Base-by-base conservation (phyloP, 2,113 vertebrate genomes). In the Rhadina sibilatrix region DNA sequence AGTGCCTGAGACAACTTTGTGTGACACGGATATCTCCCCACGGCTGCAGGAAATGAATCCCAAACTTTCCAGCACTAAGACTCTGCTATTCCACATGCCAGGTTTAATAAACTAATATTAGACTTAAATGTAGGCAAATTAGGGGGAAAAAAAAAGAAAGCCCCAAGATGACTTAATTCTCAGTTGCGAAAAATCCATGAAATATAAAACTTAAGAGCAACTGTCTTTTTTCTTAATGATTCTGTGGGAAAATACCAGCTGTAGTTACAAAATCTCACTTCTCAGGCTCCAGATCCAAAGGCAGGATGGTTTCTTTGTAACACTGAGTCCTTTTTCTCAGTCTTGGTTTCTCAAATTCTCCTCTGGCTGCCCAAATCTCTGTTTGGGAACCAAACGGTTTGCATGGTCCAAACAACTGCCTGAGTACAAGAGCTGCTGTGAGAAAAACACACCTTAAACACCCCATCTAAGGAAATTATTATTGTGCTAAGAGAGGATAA, bases 91-190 rank as follows among this genome's bases (percentile, higher is more conserved):
- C 69, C 83, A 94, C 42, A 66, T 21, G 83, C 49, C 87, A 95
- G 54, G 33, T 59, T 93, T 91, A 72, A 96, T 85, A 64, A 90
- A 65, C 78, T 86, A 63, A 83, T 86, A 83, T 74, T 85, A 95
- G 75, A 85, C 54, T 74, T 59, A 87, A 87, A 77, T 18, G 35
- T 10, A 78, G 66, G 82, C 68, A 93, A 88, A 91, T 77, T 28
- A 66, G 31, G 38, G 12, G 7, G 3, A 5, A 12, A 52, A 12
- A 52, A 31, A 46, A 50, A 28, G 16, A 46, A 50, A 38, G 27
- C 33, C 7, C 30, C 11, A 11, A 50, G 54, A 86, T 66, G 50
- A 90, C 79, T 82, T 56, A 89, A 83, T 59, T 90, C 53, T 82
- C 71, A 66, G 68, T 56, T 75, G 74, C n/a, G 35, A 89, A 95